phyloP scores from a whole-genome alignment of 2,888 invertebrate genomes.

The Athetis lepigone region DNA sequence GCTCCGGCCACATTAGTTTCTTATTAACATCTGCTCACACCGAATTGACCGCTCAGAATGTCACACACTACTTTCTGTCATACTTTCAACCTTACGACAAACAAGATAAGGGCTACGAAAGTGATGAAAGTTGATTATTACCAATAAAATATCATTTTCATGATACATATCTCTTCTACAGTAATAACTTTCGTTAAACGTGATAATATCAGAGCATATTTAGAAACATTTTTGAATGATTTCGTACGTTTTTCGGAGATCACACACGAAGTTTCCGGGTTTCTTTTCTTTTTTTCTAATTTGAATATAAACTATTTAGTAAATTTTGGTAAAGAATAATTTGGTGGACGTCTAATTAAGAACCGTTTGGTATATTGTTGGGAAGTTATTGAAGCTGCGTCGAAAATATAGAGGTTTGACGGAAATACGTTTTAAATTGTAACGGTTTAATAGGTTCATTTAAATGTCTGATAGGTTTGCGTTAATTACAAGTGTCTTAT shows the following conservation, averaged over 20 bases:
- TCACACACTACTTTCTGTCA: constrained; percentile 35
- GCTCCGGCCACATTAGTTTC: constrained; percentile 77
- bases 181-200: constrained; percentile 74
- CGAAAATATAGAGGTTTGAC: constrained; percentile 48
- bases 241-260: constrained; percentile 69
- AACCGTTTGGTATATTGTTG: constrained; percentile 54
- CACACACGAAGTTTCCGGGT: constrained; percentile 85
- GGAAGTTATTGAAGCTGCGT: constrained; percentile 60
- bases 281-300: constrained; percentile 57
- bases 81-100: constrained; percentile 58
- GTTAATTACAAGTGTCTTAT: constrained; percentile 31
- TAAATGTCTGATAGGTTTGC: constrained; percentile 21
- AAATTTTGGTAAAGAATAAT: constrained; percentile 50
- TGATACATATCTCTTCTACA: constrained; percentile 75
- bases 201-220: constrained; percentile 79
- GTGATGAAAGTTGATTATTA: constrained; percentile 67
- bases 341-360: constrained; percentile 59
- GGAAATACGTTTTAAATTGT: constrained; percentile 50
- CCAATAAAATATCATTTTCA: constrained; percentile 80
- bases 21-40: constrained; percentile 74
- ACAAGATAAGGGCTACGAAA: constrained; percentile 47
- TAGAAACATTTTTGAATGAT: constrained; percentile 70
- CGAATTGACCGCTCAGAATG: constrained; percentile 67
- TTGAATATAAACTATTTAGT: constrained; percentile 64
- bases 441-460: constrained; percentile 41